Percentiles rank a stretch among this genome's conserved stretches.
Evolutionary conservation across 1,140 invertebrate genomes (phyloP).

Genomic region (Parapsyche elsis): DNA sequence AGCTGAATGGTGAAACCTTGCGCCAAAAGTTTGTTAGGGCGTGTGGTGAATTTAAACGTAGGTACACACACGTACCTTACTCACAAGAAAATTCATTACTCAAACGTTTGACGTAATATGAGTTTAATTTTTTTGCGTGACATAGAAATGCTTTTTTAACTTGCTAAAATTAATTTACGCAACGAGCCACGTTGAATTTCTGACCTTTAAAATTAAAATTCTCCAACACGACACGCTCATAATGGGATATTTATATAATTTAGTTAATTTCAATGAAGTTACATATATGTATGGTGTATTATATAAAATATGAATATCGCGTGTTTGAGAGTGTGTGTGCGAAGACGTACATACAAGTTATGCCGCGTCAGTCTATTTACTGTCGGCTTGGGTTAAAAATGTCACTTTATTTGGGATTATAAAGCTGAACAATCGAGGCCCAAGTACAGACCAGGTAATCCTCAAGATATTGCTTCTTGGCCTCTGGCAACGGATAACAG

Average conservation of each 20-base stretch:
- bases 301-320: too few relatives aligned
- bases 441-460: constrained; percentile 41
- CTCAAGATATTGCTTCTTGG: constrained; percentile 44
- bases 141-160: constrained; percentile 39
- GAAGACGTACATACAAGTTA: background rate
- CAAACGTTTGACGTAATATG: constrained; percentile 36
- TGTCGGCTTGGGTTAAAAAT: constrained; percentile 36
- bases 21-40: too few relatives aligned
- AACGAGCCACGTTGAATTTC: background rate
- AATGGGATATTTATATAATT: too few relatives aligned
- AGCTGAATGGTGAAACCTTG: too few relatives aligned
- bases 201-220: constrained; percentile 6
- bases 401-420: constrained; percentile 50
- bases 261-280: too few relatives aligned
- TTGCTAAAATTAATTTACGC: constrained; percentile 22
- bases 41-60: background rate
- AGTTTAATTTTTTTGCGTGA: constrained; percentile 8
- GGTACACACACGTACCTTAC: background rate
- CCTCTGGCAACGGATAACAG: constrained; percentile 21
- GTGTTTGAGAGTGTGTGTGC: too few relatives aligned
- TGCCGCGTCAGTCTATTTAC: constrained; percentile 1
- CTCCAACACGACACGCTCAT: background rate
- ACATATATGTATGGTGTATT: too few relatives aligned
- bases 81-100: constrained; percentile 37
- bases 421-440: constrained; percentile 40